Conservation (phyloP, 2,888 invertebrate genomes). For the Melanargia galathea region DNA sequence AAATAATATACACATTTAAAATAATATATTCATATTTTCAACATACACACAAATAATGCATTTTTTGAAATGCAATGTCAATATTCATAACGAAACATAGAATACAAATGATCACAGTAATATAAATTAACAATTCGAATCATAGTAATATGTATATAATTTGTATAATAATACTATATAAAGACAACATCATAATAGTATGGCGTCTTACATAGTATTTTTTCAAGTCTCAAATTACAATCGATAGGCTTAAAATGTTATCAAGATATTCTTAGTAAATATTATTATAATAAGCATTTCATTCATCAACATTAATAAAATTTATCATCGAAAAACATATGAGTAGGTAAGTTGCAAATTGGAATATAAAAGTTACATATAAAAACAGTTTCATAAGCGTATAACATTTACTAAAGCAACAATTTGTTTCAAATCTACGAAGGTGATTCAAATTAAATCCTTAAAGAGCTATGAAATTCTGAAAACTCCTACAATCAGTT, state of each 20-base stretch:
- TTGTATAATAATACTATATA: no score
- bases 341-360: conserved; percentile 18
- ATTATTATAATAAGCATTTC: conserved; percentile 17
- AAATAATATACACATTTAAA: background rate
- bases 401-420: background rate
- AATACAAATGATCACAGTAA: background rate
- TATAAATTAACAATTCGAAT: background rate
- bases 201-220: background rate
- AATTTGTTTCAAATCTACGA: background rate
- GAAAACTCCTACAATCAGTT: background rate
- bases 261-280: conserved; percentile 6
- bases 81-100: background rate
- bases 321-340: conserved; percentile 10
- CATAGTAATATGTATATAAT: background rate
- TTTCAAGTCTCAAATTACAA: background rate
- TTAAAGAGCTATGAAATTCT: background rate
- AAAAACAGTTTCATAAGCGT: conserved; percentile 23
- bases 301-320: conserved; percentile 18
- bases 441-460: background rate
- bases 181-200: no score
- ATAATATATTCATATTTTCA: background rate
- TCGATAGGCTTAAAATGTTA: conserved; percentile 1
- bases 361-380: conserved; percentile 23
- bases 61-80: background rate
- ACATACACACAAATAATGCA: background rate